Conservation (phyloP, 2,797 vertebrate species). For the Silurus aristotelis region DNA sequence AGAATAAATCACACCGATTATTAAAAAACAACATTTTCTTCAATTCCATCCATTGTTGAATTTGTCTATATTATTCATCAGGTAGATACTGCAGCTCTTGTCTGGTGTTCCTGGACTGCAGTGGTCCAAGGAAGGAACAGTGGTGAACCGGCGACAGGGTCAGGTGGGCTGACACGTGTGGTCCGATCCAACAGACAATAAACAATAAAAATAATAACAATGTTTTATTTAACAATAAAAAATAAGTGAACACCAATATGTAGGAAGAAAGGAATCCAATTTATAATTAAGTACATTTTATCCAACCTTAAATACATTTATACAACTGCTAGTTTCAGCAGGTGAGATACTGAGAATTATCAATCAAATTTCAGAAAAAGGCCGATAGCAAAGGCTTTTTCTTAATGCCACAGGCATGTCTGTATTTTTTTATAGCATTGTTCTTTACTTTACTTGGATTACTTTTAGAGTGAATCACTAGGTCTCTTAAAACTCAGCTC, state of each 20-base stretch:
- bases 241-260: neutral
- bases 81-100: no score
- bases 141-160: no score
- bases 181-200: no score
- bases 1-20: no score
- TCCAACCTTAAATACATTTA: neutral
- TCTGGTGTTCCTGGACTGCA: no score
- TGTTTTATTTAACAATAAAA: no score
- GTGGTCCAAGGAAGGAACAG: no score
- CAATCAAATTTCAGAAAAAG: constrained; percentile 36
- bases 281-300: neutral
- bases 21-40: no score
- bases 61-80: no score
- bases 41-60: no score
- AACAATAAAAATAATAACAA: neutral
- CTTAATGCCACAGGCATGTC: constrained; percentile 63
- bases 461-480: constrained; percentile 31
- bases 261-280: neutral
- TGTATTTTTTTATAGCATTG: constrained; percentile 55
- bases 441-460: constrained; percentile 23
- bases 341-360: constrained; percentile 28
- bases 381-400: constrained; percentile 36
- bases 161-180: no score
- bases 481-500: neutral
- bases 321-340: constrained; percentile 9